A percentile compares a stretch with the other conserved stretches of the same genome.
phyloP scores from a whole-genome alignment of 2,888 invertebrate species.

The Polymixis lichenea region DNA sequence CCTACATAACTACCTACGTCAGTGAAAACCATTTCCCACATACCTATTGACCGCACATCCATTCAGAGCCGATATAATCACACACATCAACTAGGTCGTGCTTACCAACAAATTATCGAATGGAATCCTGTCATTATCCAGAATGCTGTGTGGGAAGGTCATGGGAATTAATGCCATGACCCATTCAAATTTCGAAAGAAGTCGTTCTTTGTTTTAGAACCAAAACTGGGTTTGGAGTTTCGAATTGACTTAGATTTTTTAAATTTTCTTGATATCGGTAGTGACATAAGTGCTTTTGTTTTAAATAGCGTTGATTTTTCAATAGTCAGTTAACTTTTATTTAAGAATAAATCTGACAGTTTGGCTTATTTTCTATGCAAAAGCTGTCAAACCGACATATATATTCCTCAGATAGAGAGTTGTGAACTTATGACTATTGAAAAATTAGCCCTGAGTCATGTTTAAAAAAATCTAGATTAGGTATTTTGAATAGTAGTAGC shows the following conservation, averaged over 20 bases:
- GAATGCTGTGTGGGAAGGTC: slow-evolving; percentile 57
- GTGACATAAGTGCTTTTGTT: neutral
- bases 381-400: no score
- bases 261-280: neutral
- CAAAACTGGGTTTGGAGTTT: neutral
- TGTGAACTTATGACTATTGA: no score
- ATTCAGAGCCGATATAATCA: slow-evolving; percentile 42
- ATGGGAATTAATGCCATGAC: slow-evolving; percentile 57
- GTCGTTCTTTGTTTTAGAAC: slow-evolving; percentile 24
- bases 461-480: no score
- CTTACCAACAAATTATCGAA: slow-evolving; percentile 57
- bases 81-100: slow-evolving; percentile 55
- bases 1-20: neutral
- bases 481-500: no score
- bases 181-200: slow-evolving; percentile 46
- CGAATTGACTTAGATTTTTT: neutral
- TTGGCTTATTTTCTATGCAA: no score
- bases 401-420: no score
- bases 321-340: no score
- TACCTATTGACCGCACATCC: neutral
- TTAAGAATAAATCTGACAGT: no score
- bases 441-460: no score
- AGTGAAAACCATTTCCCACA: slow-evolving; percentile 44
- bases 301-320: no score
- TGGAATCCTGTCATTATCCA: slow-evolving; percentile 57